Percentiles rank a stretch among this genome's conserved stretches.
phyloP scores from a whole-genome alignment of 2,888 invertebrate genomes.

The Chloroclystis v-ata region DNA sequence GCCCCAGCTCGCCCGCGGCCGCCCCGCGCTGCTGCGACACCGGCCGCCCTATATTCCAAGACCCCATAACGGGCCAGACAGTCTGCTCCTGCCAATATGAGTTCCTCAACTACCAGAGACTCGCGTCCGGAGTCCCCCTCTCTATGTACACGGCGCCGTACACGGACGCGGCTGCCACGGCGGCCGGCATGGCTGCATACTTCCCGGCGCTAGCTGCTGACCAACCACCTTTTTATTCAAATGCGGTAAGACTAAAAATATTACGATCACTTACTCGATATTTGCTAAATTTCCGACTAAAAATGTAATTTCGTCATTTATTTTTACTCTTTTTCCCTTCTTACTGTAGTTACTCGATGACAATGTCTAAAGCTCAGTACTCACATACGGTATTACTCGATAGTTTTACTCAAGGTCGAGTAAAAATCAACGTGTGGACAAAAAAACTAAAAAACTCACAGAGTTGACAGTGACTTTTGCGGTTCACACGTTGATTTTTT shows the following conservation, averaged over 20 bases:
- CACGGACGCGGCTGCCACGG: conserved; percentile 82
- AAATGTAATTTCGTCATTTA: too few species aligned
- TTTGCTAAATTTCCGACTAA: too few species aligned
- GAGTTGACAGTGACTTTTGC: too few species aligned
- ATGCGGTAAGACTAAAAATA: conserved; percentile 82
- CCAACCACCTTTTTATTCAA: conserved; percentile 90
- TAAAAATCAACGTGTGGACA: too few species aligned
- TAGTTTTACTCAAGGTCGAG: too few species aligned
- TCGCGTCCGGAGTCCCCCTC: conserved; percentile 85
- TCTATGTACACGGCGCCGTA: conserved; percentile 90
- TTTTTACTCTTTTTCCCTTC: too few species aligned
- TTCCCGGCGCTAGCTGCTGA: conserved; percentile 90
- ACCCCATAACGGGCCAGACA: conserved; percentile 91
- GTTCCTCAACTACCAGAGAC: conserved; percentile 89
- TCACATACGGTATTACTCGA: too few species aligned
- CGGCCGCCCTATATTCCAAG: conserved; percentile 92
- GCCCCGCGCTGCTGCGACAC: conserved; percentile 92
- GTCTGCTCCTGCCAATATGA: conserved; percentile 95
- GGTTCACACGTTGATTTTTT: too few species aligned
- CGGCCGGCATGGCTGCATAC: conserved; percentile 90
- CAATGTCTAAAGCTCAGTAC: too few species aligned
- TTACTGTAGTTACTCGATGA: too few species aligned
- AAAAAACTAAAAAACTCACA: too few species aligned
- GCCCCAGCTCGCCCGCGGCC: conserved; percentile 74
- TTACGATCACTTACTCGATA: background rate